Base-by-base conservation (phyloP, 2,888 invertebrate genomes). In the Trimorus sp. region DNA sequence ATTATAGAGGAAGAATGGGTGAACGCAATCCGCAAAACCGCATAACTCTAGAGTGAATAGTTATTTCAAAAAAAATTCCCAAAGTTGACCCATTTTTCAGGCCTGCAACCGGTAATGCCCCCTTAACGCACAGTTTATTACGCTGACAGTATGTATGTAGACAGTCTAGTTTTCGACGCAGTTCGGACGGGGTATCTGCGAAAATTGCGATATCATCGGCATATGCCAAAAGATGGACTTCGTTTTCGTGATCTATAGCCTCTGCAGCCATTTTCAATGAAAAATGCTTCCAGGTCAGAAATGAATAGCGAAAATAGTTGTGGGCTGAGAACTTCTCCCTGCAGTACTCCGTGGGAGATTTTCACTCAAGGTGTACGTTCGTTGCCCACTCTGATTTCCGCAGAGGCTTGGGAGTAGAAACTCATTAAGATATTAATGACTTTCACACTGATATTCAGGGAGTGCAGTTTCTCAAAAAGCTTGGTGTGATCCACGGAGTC, bases 151-250 rank as follows among this genome's bases (percentile, higher is more conserved):
- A 40, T 40, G 8, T 11, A 11, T 40, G 7, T 40, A 40, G 11
- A 8, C 11, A 40, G 15, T 53, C 37, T 16, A 56, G n/a, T 37
- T 56, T 56, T 15, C 56, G 56, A 0, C 56, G 56, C n/a, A 56
- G 37, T 37, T 56, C 56, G n/a, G 37, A 37, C 7, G 37, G 56
- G 5, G 56, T 56, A 12, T 56, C 37, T 0, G 56, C 36, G 11
- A 56, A 37, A 8, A 56, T 37, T 4, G n/a, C 56, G 1, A 56
- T 37, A n/a, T 56, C 56, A 15, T 56, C 56, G 14, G n/a, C 37
- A 9, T 56, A 56, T 7, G 56, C 37, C 4, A 56, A 14, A 9
- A 26, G 7, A 0, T 16, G 15, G 5, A 53, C 26, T 53, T 53
- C 53, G 8, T 26, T 26, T 26, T 53, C 16, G 11, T 36, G 37